Percentiles rank a stretch among this genome's conserved stretches.
Conservation (phyloP, 1,140 invertebrate species). For the Diachasma alloeum region DNA sequence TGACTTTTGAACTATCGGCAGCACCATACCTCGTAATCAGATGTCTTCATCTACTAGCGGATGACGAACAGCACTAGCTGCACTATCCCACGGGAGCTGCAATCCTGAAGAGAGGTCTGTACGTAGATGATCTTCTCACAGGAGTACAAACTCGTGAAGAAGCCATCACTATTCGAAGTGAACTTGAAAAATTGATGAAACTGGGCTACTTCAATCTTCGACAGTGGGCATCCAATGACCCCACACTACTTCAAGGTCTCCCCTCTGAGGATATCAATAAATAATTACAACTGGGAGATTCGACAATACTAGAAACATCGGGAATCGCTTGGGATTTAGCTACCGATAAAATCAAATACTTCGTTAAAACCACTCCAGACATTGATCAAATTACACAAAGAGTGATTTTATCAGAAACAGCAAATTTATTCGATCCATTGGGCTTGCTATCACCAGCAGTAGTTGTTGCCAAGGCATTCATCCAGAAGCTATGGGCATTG, state of each 20-base stretch:
- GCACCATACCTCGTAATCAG: conserved; percentile 3
- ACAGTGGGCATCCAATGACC: too few species aligned
- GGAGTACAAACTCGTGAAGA: too few species aligned
- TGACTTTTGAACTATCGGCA: neutral
- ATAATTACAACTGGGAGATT: neutral
- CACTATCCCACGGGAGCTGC: neutral
- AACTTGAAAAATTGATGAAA: too few species aligned
- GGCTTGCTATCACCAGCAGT: neutral
- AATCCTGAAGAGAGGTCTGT: conserved; percentile 2
- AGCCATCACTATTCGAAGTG: too few species aligned
- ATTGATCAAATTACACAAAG: neutral
- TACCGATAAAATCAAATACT: neutral
- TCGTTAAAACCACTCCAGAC: neutral
- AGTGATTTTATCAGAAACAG: neutral
- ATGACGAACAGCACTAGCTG: conserved; percentile 11
- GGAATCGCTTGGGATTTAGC: neutral
- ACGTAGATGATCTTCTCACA: too few species aligned
- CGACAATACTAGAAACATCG: neutral
- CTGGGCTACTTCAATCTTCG: too few species aligned
- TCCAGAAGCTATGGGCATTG: neutral
- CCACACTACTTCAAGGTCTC: too few species aligned
- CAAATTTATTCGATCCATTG: neutral
- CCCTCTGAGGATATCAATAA: neutral
- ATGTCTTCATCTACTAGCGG: conserved; percentile 14
- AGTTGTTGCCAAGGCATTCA: neutral